Percentiles rank a stretch among this genome's conserved stretches.
Evolutionary conservation across 2,888 invertebrate genomes (phyloP).

Genomic region (Parnassius apollo): DNA sequence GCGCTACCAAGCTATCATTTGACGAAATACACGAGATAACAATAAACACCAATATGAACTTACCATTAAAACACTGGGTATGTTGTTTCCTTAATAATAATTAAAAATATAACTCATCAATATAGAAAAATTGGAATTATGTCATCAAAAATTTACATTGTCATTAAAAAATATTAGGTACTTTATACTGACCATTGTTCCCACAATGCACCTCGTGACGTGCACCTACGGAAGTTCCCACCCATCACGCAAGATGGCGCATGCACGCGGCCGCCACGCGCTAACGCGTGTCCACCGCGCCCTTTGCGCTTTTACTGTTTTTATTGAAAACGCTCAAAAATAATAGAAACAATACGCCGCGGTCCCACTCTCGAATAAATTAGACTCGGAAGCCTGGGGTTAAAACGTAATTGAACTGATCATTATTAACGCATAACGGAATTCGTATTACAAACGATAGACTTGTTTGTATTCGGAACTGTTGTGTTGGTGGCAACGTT

Average conservation of each 20-base stretch:
- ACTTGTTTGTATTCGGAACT: background rate
- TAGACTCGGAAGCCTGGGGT: constrained; percentile 66
- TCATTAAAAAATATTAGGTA: constrained; percentile 28
- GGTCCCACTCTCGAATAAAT: constrained; percentile 70
- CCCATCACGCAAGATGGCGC: constrained; percentile 69
- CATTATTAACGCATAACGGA: constrained; percentile 59
- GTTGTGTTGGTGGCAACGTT: too few species aligned
- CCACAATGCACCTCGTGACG: constrained; percentile 59
- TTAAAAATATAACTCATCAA: too few species aligned
- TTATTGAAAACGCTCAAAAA: constrained; percentile 75
- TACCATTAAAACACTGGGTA: too few species aligned
- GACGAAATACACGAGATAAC: too few species aligned
- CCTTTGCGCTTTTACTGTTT: constrained; percentile 64
- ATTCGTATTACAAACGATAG: constrained; percentile 23
- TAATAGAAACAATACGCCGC: constrained; percentile 67
- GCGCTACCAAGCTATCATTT: too few species aligned
- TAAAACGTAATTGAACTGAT: constrained; percentile 75
- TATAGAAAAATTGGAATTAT: background rate
- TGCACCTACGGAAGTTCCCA: constrained; percentile 71
- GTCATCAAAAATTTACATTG: constrained; percentile 20
- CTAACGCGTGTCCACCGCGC: constrained; percentile 49
- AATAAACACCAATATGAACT: too few species aligned
- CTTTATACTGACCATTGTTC: constrained; percentile 58
- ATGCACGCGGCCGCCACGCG: constrained; percentile 53
- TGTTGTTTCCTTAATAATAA: too few species aligned